Conservation (phyloP, 2,888 invertebrate genomes). For the Chelonus formosanus region DNA sequence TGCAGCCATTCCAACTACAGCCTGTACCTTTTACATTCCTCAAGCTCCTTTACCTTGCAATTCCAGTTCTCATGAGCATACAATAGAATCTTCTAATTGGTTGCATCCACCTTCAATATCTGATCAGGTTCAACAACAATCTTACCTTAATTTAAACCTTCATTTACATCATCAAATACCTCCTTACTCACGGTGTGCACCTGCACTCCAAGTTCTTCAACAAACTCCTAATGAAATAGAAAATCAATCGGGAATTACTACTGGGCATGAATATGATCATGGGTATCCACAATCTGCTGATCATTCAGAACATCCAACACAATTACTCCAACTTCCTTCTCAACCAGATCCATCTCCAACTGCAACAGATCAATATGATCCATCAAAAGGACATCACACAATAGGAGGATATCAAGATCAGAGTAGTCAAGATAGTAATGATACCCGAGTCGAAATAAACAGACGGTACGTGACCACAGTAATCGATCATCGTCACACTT, state of each 20-base stretch:
- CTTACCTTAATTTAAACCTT: constrained; percentile 61
- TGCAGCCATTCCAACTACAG: constrained; percentile 49
- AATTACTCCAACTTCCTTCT: constrained; percentile 53
- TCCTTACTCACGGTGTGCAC: constrained; percentile 57
- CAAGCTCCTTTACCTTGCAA: constrained; percentile 46
- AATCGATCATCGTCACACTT: constrained; percentile 53
- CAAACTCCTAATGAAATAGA: constrained; percentile 68
- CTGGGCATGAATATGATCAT: constrained; percentile 48
- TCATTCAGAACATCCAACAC: constrained; percentile 45
- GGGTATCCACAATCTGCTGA: constrained; percentile 49
- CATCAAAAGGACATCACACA: constrained; percentile 53
- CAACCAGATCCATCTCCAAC: constrained; percentile 45
- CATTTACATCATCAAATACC: constrained; percentile 63
- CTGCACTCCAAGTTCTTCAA: constrained; percentile 72
- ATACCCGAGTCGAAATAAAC: constrained; percentile 45
- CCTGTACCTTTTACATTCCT: constrained; percentile 58
- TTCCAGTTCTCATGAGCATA: constrained; percentile 50
- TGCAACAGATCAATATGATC: constrained; percentile 45
- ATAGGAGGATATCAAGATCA: constrained; percentile 47
- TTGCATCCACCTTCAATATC: constrained; percentile 62
- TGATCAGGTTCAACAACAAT: constrained; percentile 69
- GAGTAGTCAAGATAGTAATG: constrained; percentile 44
- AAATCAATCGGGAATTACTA: constrained; percentile 65
- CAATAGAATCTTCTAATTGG: constrained; percentile 49
- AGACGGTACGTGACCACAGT: constrained; percentile 53